phyloP scores from a whole-genome alignment of 1,140 invertebrate species.

The Metaphire vulgaris region DNA sequence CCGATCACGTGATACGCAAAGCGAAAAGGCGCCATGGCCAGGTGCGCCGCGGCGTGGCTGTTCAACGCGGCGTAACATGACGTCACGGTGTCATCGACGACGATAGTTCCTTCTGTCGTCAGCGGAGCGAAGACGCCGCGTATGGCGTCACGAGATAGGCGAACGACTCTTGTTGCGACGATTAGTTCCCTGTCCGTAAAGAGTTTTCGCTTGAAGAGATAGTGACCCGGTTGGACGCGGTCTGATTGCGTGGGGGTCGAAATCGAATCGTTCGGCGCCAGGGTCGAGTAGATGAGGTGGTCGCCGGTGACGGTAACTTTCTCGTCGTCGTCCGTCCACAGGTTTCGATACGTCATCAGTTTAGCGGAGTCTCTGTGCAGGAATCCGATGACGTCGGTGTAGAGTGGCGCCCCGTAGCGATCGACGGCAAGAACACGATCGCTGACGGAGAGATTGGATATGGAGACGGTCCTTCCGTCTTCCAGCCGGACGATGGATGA shows the following conservation, averaged over 20 bases:
- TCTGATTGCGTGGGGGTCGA: background rate
- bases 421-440: slow-evolving; percentile 74
- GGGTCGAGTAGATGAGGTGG: background rate
- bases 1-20: background rate
- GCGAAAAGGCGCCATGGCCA: background rate
- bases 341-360: background rate
- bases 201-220: background rate
- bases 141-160: background rate
- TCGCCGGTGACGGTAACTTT: background rate
- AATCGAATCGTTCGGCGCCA: too few relatives aligned
- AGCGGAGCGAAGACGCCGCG: background rate
- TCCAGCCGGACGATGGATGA: slow-evolving; percentile 59
- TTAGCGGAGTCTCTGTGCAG: background rate
- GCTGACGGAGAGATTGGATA: slow-evolving; percentile 66
- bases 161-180: background rate
- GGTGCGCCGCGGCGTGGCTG: background rate
- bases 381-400: background rate
- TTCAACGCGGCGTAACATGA: background rate
- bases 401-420: slow-evolving; percentile 45
- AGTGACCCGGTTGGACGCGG: background rate
- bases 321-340: background rate
- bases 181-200: background rate
- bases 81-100: background rate
- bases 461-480: slow-evolving; percentile 49
- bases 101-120: background rate